Evolutionary conservation across 2,888 invertebrate species (phyloP).

Genomic region (Oxycera nigricornis): DNA sequence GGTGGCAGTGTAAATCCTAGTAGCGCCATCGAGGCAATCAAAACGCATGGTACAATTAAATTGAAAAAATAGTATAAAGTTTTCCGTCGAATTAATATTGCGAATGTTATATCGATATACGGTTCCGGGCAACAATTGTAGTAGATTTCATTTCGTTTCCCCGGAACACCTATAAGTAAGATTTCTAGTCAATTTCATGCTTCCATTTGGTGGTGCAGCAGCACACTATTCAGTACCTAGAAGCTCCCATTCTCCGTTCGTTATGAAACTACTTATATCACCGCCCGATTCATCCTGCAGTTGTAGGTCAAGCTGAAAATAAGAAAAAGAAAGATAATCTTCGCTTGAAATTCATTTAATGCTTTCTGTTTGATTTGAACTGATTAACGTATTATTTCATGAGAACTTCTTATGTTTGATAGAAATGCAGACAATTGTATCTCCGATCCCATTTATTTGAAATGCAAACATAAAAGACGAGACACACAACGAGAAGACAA

Average conservation of each 20-base stretch:
- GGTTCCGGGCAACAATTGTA: slow-evolving; percentile 99
- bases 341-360: too few species aligned
- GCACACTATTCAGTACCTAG: slow-evolving; percentile 73
- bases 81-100: slow-evolving; percentile 93
- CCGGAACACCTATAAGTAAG: slow-evolving; percentile 78
- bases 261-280: slow-evolving; percentile 96
- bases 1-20: slow-evolving; percentile 98
- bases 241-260: slow-evolving; percentile 99
- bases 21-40: slow-evolving; percentile 98
- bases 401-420: too few species aligned
- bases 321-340: slow-evolving; percentile 44
- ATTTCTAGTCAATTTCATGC: background rate
- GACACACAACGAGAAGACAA: too few species aligned
- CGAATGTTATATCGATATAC: slow-evolving; percentile 97
- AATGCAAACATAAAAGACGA: too few species aligned
- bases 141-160: slow-evolving; percentile 90
- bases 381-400: too few species aligned
- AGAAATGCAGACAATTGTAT: too few species aligned
- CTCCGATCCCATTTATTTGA: too few species aligned
- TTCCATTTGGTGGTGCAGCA: background rate
- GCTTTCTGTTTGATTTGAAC: too few species aligned
- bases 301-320: slow-evolving; percentile 87
- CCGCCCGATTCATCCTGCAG: slow-evolving; percentile 91
- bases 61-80: slow-evolving; percentile 99
- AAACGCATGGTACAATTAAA: slow-evolving; percentile 97